Conservation (phyloP, 2,888 invertebrate genomes). For the Hypena proboscidalis region DNA sequence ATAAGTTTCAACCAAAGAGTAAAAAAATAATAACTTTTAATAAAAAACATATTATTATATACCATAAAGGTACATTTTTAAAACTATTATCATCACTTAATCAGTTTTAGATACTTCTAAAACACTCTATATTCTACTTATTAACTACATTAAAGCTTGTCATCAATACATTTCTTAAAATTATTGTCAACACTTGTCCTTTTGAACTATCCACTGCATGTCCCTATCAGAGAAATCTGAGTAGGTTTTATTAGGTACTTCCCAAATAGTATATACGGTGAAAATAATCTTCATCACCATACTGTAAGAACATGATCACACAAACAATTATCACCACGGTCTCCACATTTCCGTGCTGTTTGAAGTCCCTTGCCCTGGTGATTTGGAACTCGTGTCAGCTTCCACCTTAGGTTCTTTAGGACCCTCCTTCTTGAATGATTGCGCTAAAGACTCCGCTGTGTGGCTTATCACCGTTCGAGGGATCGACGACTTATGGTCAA, state of each 20-base stretch:
- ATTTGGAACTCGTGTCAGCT: constrained; percentile 62
- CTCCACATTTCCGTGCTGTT: constrained; percentile 75
- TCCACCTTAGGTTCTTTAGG: constrained; percentile 48
- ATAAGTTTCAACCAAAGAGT: constrained; percentile 42
- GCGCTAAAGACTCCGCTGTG: constrained; percentile 72
- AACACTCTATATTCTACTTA: constrained; percentile 18
- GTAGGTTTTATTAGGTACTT: no score
- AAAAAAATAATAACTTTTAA: constrained; percentile 41
- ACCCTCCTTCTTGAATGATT: constrained; percentile 51
- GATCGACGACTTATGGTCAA: constrained; percentile 23
- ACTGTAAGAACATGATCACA: no score
- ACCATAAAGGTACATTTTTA: constrained; percentile 71
- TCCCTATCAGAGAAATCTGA: no score
- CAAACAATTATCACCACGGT: constrained; percentile 68
- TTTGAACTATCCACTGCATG: no score
- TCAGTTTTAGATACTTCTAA: constrained; percentile 31
- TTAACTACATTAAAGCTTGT: constrained; percentile 16
- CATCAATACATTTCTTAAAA: neutral
- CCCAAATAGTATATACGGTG: no score
- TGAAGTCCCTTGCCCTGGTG: constrained; percentile 68
- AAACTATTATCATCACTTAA: constrained; percentile 51
- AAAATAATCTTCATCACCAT: no score
- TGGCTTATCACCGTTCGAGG: constrained; percentile 75
- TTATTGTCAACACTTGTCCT: no score
- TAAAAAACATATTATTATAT: constrained; percentile 43